Conservation (phyloP, 53 echinoderm and acorn worm species). For the Mesocentrotus franciscanus region DNA sequence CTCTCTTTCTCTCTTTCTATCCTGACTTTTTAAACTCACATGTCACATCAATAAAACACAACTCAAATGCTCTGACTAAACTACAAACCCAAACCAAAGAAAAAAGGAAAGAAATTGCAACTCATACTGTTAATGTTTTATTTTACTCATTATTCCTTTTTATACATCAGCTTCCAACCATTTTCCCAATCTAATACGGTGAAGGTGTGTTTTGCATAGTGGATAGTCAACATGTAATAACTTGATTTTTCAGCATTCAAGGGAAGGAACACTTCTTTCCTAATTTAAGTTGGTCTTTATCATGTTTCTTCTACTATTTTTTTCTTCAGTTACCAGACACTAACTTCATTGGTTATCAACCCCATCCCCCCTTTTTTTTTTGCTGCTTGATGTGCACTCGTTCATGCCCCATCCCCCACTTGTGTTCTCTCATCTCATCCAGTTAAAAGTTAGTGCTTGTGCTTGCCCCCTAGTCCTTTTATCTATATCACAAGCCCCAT, state of each 20-base stretch:
- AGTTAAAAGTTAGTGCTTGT: conserved; percentile 53
- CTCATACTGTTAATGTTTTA: conserved; percentile 45
- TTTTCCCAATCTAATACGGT: conserved; percentile 57
- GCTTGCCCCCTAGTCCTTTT: conserved; percentile 47
- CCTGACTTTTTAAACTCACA: conserved; percentile 59
- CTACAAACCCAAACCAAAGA: conserved; percentile 52
- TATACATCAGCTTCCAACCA: conserved; percentile 53
- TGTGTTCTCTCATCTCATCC: conserved; percentile 62
- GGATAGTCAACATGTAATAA: conserved; percentile 54
- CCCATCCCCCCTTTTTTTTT: not conserved
- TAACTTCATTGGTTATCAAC: conserved; percentile 54
- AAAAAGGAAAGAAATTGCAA: conserved; percentile 47
- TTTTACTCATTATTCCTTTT: conserved; percentile 47
- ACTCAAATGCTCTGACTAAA: conserved; percentile 53
- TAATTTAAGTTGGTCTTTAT: not conserved
- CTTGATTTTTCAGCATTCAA: conserved; percentile 48
- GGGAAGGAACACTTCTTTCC: not conserved
- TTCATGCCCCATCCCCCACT: conserved; percentile 65
- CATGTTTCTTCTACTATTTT: not conserved
- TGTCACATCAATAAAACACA: conserved; percentile 58
- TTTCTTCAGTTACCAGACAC: conserved; percentile 58
- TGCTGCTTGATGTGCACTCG: conserved; percentile 65
- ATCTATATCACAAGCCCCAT: conserved; percentile 45
- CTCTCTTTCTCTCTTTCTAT: conserved; percentile 20
- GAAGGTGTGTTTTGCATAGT: conserved; percentile 69